These are phyloP conservation scores for Microcebus murinus DNA, from an alignment of 2,113 vertebrate species.

Conservation along the genomic window DNA sequence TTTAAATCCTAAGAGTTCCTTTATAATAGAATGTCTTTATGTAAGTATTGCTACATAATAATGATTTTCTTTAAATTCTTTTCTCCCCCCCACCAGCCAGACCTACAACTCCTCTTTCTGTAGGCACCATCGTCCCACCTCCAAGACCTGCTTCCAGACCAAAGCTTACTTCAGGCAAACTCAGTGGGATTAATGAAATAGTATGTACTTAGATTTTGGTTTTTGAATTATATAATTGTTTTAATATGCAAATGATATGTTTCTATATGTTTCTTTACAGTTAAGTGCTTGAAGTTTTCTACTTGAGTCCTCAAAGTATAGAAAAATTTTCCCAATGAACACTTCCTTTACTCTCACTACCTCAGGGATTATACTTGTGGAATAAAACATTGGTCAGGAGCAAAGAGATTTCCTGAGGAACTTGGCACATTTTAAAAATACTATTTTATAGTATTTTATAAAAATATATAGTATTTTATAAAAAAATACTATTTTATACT, in stretches of 20 bases:
- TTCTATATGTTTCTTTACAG: background rate
- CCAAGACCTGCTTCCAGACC: constrained; percentile 96
- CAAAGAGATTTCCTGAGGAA: constrained; percentile 6
- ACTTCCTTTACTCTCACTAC: background rate
- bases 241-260: constrained; percentile 62
- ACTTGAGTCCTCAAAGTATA: background rate
- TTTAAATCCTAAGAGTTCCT: constrained; percentile 44
- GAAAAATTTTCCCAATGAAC: background rate
- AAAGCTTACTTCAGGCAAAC: constrained; percentile 93
- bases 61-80: constrained; percentile 83
- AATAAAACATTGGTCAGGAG: background rate
- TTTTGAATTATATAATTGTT: constrained; percentile 26
- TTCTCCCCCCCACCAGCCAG: constrained; percentile 85
- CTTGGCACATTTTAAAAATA: background rate
- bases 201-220: constrained; percentile 87
- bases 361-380: background rate
- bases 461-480: background rate
- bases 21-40: constrained; percentile 45
- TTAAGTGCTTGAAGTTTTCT: constrained; percentile 50
- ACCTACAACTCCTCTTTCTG: constrained; percentile 92
- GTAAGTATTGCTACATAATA: constrained; percentile 60
- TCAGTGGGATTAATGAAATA: constrained; percentile 97
- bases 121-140: constrained; percentile 93
- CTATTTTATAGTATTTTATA: background rate
- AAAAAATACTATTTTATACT: background rate